Base-by-base conservation (phyloP, 2,888 invertebrate genomes). In the Rhamnusium bicolor region DNA sequence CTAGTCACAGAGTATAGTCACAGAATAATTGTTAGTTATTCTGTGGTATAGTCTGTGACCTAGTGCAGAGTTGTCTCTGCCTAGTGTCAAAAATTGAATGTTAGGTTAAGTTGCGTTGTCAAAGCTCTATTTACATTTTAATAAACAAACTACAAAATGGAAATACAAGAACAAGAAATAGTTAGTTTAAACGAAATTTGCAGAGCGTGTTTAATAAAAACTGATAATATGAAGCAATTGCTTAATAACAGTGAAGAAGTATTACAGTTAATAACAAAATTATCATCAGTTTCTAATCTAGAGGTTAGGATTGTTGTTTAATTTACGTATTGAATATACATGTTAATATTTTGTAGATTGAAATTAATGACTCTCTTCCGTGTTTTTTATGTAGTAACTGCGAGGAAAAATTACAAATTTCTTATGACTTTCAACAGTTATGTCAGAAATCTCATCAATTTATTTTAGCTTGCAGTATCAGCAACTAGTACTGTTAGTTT, bases 341-440 rank as follows among this genome's bases (percentile, higher is more conserved):
- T 29, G 27, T 53, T 47, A 10, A 7, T 56, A 29, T 53, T 75
- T 80, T 24, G 2, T 60, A 84, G 84, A 67, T 81, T 10, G 69
- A 74, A 53, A 69, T 76, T 29, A 72, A 79, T 62, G 80, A 78
- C 8, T 61, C 71, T 32, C 62, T 81, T 5, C 81, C 84, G 1
- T 74, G 69, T 19, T 77, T 76, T 66, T 65, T 84, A 12, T 84
- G 84, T 63, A 66, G 61, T 6, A 62, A 63, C 24, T 84, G 84
- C 63, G 82, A 81, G 69, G 78, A 81, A 54, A 83, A 82, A 76
- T 74, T 85, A 58, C 79, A 71, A 46, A 74, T 76, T 21, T 83
- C 81, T 7, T 84, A 80, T 62, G 80, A 81, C 61, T 84, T 84
- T 63, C 80, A 81, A 69, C 78, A 80, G 73, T 71, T 81, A 62